Conservation (phyloP, 1,140 invertebrate species). For the Spodoptera litura region DNA sequence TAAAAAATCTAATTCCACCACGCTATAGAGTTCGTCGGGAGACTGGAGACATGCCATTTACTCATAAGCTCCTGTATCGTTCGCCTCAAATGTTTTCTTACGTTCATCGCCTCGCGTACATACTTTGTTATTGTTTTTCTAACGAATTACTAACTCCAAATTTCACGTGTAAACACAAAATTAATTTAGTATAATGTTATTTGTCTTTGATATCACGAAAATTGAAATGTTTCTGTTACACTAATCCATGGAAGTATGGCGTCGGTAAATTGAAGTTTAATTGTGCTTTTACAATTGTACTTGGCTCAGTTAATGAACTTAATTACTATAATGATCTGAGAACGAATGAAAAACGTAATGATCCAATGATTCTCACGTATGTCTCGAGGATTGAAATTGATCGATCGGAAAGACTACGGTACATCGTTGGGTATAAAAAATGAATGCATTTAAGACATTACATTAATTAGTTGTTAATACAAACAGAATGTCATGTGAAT, state of each 20-base stretch:
- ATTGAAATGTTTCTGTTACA: neutral
- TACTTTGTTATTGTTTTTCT: constrained; percentile 56
- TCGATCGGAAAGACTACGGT: neutral
- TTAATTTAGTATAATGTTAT: constrained; percentile 30
- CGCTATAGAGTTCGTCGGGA: neutral
- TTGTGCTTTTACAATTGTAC: neutral
- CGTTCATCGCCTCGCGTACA: constrained; percentile 30
- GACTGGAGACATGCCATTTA: constrained; percentile 48
- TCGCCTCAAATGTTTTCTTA: constrained; percentile 59
- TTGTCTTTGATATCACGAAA: neutral
- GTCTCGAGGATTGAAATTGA: neutral
- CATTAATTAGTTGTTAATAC: neutral
- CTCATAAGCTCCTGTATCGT: constrained; percentile 46
- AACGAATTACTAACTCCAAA: constrained; percentile 53
- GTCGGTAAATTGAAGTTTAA: neutral
- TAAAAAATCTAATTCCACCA: constrained; percentile 4
- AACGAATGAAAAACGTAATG: constrained; percentile 15
- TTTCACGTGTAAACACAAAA: constrained; percentile 24
- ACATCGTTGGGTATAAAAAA: neutral
- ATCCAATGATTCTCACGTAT: constrained; percentile 22
- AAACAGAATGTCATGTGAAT: no score
- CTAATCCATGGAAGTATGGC: constrained; percentile 7
- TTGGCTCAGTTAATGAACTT: constrained; percentile 3
- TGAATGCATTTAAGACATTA: neutral
- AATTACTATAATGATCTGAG: constrained; percentile 29